These are phyloP conservation scores for Lithophane ornitopus DNA, from an alignment of 2,888 invertebrate genomes.

Conservation along the genomic window DNA sequence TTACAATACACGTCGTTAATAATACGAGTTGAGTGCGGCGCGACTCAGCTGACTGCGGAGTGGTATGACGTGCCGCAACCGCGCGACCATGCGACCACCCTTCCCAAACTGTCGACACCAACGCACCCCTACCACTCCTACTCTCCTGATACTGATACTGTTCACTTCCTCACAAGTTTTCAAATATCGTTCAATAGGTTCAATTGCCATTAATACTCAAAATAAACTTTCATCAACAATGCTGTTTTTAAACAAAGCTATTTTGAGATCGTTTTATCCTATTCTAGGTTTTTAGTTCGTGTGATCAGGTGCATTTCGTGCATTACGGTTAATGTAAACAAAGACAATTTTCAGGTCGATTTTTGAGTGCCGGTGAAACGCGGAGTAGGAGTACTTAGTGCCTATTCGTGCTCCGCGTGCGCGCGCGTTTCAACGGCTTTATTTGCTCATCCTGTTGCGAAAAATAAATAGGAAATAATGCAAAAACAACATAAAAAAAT, in stretches of 20 bases:
- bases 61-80: constrained; percentile 51
- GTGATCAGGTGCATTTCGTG: not conserved
- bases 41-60: constrained; percentile 73
- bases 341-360: not conserved
- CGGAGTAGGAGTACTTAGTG: too few relatives aligned
- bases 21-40: constrained; percentile 84
- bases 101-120: constrained; percentile 49
- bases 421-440: not conserved
- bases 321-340: not conserved
- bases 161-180: constrained; percentile 29
- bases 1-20: constrained; percentile 91
- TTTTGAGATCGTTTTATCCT: not conserved
- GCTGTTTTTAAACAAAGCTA: not conserved
- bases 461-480: constrained; percentile 22
- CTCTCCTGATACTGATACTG: constrained; percentile 16
- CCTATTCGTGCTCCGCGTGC: not conserved
- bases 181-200: constrained; percentile 15
- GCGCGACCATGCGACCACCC: constrained; percentile 46
- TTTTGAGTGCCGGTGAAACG: not conserved
- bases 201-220: constrained; percentile 18
- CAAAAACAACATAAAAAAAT: constrained; percentile 27
- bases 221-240: not conserved
- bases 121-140: constrained; percentile 64
- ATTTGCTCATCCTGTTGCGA: not conserved
- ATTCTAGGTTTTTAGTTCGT: not conserved